Conservation (phyloP, 2,888 invertebrate genomes). For the Cheiracanthium punctorium region DNA sequence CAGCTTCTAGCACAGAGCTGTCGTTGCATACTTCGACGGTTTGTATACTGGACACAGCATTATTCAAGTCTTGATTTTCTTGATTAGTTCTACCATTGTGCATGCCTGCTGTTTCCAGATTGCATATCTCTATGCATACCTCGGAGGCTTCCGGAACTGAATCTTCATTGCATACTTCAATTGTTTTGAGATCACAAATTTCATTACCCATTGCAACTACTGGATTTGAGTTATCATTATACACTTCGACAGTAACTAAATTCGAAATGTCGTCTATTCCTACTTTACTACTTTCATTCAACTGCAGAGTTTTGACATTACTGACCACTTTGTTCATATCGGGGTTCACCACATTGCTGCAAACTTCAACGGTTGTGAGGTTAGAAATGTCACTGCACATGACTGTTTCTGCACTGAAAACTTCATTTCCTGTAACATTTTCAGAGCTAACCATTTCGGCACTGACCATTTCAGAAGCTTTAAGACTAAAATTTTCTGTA, state of each 20-base stretch:
- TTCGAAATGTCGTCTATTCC: background rate
- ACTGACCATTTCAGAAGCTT: background rate
- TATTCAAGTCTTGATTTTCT: background rate
- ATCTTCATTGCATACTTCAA: conserved; percentile 3
- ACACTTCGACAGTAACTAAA: background rate
- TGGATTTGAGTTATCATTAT: background rate
- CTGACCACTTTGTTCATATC: background rate
- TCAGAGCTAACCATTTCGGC: too few relatives aligned
- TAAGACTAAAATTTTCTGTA: background rate
- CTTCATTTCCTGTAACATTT: background rate
- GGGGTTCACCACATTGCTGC: background rate
- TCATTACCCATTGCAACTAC: background rate
- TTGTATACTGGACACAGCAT: background rate
- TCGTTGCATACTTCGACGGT: background rate
- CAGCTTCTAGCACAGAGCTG: background rate
- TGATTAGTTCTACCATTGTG: background rate
- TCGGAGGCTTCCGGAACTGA: background rate
- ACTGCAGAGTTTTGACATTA: background rate
- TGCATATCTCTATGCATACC: background rate
- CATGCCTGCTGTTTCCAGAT: background rate
- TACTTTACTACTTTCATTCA: background rate
- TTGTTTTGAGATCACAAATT: background rate
- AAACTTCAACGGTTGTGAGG: background rate
- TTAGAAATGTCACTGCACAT: background rate
- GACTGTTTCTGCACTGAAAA: background rate